Conservation (phyloP, 2,113 vertebrate genomes). For the Gopherus flavomarginatus region DNA sequence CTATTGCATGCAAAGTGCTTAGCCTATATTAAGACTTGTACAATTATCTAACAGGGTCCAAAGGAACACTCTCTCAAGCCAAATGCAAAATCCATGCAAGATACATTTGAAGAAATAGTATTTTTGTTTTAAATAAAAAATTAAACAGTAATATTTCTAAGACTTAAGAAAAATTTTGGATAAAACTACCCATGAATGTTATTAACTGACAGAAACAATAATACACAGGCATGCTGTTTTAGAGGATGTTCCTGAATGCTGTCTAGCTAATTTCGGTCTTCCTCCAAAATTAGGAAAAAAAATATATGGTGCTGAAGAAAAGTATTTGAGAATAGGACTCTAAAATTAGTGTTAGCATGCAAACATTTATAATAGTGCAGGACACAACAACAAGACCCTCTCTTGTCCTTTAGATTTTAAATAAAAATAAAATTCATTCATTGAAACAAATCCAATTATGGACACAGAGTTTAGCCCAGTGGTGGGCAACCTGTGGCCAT, state of each 20-base stretch:
- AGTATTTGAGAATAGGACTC: not conserved
- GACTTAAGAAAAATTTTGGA: not conserved
- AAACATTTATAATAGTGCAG: not conserved
- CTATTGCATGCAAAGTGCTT: not conserved
- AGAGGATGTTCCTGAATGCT: not conserved
- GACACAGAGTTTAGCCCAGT: not conserved
- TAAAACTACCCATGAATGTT: not conserved
- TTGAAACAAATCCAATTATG: not conserved
- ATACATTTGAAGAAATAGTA: not conserved
- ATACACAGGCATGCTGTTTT: not conserved
- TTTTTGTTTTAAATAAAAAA: not conserved
- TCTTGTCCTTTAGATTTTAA: not conserved
- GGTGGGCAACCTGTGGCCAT: no score
- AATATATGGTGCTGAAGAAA: not conserved
- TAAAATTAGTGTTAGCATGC: not conserved
- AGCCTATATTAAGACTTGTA: not conserved
- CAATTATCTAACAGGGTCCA: not conserved
- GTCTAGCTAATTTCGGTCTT: not conserved
- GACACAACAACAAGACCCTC: not conserved
- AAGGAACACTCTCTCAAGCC: not conserved
- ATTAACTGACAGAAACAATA: not conserved
- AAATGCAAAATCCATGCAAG: not conserved
- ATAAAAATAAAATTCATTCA: rapidly evolving
- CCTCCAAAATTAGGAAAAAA: not conserved
- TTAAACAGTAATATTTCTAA: not conserved